Evolutionary conservation across 2,888 invertebrate genomes (phyloP).

Genomic region (Crematogaster levior): DNA sequence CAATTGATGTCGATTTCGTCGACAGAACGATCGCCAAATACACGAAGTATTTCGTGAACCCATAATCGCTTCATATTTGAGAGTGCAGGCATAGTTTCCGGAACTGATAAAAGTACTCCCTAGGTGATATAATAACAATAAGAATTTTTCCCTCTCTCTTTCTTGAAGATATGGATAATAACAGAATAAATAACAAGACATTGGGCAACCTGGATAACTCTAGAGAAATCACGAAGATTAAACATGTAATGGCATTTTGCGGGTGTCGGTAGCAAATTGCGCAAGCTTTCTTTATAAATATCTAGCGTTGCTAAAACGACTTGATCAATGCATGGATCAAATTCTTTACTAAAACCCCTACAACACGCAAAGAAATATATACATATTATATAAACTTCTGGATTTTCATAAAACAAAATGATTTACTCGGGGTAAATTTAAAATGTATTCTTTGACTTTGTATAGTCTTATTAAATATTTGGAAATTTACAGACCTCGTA

Average conservation of each 20-base stretch:
- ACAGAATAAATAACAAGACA: not conserved
- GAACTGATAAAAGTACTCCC: conserved; percentile 96
- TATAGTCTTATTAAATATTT: conserved; percentile 20
- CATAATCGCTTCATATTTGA: conserved; percentile 95
- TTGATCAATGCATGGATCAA: conserved; percentile 96
- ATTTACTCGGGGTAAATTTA: not conserved
- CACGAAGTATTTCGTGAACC: conserved; percentile 97
- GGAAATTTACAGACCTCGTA: conserved; percentile 88
- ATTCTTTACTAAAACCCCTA: conserved; percentile 95
- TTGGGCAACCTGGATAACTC: conserved; percentile 92
- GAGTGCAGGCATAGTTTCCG: conserved; percentile 95
- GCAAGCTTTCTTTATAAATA: conserved; percentile 93
- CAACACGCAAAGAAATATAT: not conserved
- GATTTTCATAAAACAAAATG: not conserved
- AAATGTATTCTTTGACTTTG: not conserved
- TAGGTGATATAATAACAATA: conserved; percentile 80
- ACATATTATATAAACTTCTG: not conserved
- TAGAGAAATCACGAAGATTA: conserved; percentile 96
- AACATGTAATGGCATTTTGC: conserved; percentile 98
- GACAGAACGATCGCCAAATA: conserved; percentile 96
- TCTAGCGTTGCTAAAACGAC: conserved; percentile 94
- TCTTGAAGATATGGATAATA: not conserved
- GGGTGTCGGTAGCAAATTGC: conserved; percentile 96
- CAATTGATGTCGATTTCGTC: conserved; percentile 94
- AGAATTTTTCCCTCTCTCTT: not conserved